Conservation (phyloP, 2,113 vertebrate genomes). For the Tachysurus vachellii region DNA sequence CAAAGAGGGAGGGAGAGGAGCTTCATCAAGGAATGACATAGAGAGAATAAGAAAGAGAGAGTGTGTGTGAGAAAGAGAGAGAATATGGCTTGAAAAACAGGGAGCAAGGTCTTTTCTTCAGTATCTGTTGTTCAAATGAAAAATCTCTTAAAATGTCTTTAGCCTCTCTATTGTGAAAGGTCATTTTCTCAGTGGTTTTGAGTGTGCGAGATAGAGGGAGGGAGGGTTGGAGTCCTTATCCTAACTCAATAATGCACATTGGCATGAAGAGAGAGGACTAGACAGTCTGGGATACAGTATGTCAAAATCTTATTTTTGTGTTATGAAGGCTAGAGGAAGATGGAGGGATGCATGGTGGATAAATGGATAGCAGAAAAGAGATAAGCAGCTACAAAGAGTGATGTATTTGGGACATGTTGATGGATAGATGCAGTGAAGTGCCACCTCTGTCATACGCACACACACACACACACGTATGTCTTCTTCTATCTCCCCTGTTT, state of each 20-base stretch:
- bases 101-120: background rate
- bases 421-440: slow-evolving; percentile 37
- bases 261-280: background rate
- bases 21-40: background rate
- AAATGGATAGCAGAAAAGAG: slow-evolving; percentile 17
- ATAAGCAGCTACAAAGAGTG: slow-evolving; percentile 31
- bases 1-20: slow-evolving; percentile 27
- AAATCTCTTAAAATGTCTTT: slow-evolving; percentile 9
- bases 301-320: slow-evolving; percentile 2
- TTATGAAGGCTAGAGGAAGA: background rate
- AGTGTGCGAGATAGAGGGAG: background rate
- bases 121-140: background rate
- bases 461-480: background rate
- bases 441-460: background rate
- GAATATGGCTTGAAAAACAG: background rate
- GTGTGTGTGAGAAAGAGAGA: background rate
- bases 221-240: background rate
- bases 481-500: background rate
- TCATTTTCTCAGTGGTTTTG: background rate
- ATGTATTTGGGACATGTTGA: slow-evolving; percentile 49
- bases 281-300: background rate
- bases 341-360: slow-evolving; percentile 10
- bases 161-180: background rate
- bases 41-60: background rate
- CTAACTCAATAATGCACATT: slow-evolving; percentile 17